phyloP scores from a whole-genome alignment of 2,888 invertebrate species.

The Pseudococcus viburni region DNA sequence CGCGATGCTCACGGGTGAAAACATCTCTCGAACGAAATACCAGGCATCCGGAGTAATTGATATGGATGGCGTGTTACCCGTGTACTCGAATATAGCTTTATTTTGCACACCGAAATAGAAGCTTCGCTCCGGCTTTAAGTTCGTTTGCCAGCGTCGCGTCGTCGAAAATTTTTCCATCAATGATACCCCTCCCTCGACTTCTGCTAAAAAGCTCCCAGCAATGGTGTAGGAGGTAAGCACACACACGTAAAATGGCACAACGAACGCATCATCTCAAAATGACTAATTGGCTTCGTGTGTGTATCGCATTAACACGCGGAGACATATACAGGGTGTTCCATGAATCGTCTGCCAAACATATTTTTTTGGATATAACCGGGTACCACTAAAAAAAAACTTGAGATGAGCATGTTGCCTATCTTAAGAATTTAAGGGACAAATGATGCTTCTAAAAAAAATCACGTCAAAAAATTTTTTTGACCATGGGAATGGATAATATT shows the following conservation, averaged over 20 bases:
- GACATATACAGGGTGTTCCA: too few species aligned
- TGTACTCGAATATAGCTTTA: constrained; percentile 40
- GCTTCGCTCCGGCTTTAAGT: not conserved
- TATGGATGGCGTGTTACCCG: constrained; percentile 28
- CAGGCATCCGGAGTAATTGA: constrained; percentile 22
- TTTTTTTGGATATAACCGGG: too few species aligned
- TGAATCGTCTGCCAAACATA: too few species aligned
- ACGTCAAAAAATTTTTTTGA: too few species aligned
- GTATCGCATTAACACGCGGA: not conserved
- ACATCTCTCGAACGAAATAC: constrained; percentile 11
- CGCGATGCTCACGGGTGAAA: not conserved
- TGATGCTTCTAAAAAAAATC: too few species aligned
- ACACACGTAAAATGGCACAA: not conserved
- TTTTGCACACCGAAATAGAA: not conserved
- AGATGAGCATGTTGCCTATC: too few species aligned
- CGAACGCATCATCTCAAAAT: not conserved
- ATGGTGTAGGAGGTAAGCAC: not conserved
- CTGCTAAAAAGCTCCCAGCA: too few species aligned
- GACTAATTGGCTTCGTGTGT: constrained; percentile 27
- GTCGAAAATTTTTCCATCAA: constrained; percentile 10
- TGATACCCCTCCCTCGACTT: not conserved
- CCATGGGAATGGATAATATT: too few species aligned
- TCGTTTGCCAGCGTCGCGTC: not conserved
- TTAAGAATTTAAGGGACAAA: too few species aligned
- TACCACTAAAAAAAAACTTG: too few species aligned